phyloP scores from a whole-genome alignment of 1,140 invertebrate species.

The Leptestheria dahalacensis region DNA sequence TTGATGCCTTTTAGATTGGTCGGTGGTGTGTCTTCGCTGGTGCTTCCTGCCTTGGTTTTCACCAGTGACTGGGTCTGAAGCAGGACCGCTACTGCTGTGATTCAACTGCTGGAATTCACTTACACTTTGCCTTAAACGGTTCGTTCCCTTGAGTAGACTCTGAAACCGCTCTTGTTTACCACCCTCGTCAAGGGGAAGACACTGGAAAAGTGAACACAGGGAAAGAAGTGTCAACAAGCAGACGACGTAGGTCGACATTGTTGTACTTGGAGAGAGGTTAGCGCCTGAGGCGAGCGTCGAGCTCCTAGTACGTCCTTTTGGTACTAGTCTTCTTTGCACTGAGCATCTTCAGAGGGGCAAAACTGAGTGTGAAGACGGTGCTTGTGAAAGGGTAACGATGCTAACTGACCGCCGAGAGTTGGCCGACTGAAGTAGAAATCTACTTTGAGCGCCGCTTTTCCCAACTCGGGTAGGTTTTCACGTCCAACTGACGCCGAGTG shows the following conservation, averaged over 20 bases:
- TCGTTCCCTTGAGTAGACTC: not conserved
- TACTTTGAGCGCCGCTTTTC: no score
- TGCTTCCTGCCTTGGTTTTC: not conserved
- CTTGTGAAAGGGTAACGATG: no score
- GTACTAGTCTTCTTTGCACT: not conserved
- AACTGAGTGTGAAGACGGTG: not conserved
- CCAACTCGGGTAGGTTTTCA: no score
- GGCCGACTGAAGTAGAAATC: no score
- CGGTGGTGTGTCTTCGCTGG: not conserved
- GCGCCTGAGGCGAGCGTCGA: not conserved
- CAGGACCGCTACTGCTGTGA: not conserved
- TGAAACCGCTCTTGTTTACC: not conserved
- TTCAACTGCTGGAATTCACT: not conserved
- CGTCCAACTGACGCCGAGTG: no score
- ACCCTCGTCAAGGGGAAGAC: no score
- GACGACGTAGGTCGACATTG: not conserved
- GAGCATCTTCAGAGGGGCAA: not conserved
- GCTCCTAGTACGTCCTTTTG: not conserved
- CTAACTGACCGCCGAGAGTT: no score
- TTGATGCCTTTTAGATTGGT: not conserved
- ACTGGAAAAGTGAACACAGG: not conserved
- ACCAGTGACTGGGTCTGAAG: not conserved
- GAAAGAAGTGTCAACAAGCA: not conserved
- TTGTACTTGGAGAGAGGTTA: not conserved
- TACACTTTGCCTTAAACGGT: no score